A percentile compares a stretch with the other conserved stretches of the same genome.
These are phyloP conservation scores for Seriola rivoliana DNA, from an alignment of 2,113 vertebrate species.

Conservation along the genomic window DNA sequence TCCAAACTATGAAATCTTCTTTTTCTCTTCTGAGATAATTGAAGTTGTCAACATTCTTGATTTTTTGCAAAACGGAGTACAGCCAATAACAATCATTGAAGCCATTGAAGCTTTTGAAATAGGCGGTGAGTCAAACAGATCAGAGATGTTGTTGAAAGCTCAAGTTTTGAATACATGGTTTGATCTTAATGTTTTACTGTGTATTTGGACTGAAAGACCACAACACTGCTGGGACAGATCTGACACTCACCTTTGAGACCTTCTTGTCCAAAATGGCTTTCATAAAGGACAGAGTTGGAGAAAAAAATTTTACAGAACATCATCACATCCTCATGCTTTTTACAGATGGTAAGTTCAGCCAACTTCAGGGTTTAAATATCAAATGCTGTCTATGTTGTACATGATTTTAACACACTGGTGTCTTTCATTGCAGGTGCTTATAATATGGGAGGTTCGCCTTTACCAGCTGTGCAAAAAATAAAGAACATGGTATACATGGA, in stretches of 20 bases:
- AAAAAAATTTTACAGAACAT: slow-evolving; percentile 54
- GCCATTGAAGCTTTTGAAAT: slow-evolving; percentile 20
- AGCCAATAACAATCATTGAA: fast-evolving
- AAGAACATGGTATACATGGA: slow-evolving; percentile 68
- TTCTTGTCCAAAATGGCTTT: slow-evolving; percentile 65
- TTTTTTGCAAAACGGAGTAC: background rate
- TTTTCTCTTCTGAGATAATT: slow-evolving; percentile 76
- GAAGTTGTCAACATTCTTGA: slow-evolving; percentile 68
- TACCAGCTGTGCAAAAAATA: slow-evolving; percentile 57
- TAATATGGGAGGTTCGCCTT: slow-evolving; percentile 81
- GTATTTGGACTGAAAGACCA: slow-evolving; percentile 37
- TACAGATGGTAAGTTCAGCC: slow-evolving; percentile 80
- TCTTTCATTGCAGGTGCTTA: slow-evolving; percentile 68
- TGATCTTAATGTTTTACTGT: background rate
- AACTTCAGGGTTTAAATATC: background rate
- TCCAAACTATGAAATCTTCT: slow-evolving; percentile 82
- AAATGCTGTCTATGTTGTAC: background rate
- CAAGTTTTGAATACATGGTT: background rate
- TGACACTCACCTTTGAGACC: slow-evolving; percentile 59
- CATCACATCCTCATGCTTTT: slow-evolving; percentile 81
- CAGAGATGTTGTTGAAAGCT: background rate
- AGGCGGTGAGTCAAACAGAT: slow-evolving; percentile 56
- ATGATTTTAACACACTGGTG: background rate
- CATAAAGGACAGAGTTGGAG: slow-evolving; percentile 26
- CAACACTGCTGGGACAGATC: slow-evolving; percentile 76